Conservation (phyloP, 2,113 vertebrate species). For the Leptocoma aspasia region DNA sequence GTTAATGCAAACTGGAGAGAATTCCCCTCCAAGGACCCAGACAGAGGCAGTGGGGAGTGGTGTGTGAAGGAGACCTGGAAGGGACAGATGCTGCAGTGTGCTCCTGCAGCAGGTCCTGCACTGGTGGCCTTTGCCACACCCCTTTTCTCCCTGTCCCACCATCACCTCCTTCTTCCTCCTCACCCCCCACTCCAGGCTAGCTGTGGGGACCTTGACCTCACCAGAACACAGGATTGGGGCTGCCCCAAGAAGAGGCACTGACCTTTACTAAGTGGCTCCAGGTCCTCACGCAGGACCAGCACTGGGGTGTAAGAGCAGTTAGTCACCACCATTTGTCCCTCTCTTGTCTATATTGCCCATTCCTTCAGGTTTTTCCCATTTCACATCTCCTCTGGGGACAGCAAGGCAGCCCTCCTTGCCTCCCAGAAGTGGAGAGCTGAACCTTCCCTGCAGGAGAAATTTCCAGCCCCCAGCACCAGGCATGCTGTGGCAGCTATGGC, state of each 20-base stretch:
- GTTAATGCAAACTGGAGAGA: background rate
- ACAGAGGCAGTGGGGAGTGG: background rate
- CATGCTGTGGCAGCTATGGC: fast-evolving
- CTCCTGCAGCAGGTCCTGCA: background rate
- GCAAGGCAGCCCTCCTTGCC: background rate
- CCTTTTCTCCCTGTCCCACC: background rate
- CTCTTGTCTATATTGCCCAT: background rate
- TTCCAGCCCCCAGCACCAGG: background rate
- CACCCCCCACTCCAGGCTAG: fast-evolving
- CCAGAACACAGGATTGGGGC: background rate
- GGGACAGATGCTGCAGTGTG: fast-evolving
- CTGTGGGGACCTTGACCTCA: background rate
- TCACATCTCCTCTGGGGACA: background rate
- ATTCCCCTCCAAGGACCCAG: background rate
- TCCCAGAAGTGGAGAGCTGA: background rate
- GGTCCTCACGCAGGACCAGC: background rate
- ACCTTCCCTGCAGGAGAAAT: background rate
- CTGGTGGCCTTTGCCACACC: fast-evolving
- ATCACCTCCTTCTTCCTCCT: background rate
- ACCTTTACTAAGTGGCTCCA: background rate
- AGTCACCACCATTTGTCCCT: background rate
- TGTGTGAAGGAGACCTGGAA: background rate
- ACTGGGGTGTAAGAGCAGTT: background rate
- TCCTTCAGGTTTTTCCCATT: background rate
- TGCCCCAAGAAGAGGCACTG: background rate